Evolutionary conservation across 2,888 invertebrate species (phyloP).

Genomic region (Apodemia zela): DNA sequence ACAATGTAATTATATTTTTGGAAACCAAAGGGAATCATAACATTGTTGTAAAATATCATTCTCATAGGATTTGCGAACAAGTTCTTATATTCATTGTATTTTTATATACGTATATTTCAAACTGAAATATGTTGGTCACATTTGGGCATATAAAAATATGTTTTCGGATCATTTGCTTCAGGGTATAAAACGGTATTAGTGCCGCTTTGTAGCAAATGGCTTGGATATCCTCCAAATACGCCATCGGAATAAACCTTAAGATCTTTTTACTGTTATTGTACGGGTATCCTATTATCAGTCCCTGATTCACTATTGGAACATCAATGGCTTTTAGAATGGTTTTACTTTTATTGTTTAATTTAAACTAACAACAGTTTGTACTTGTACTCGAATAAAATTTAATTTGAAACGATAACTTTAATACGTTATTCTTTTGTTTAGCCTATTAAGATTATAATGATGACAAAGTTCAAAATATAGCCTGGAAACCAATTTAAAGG

Average conservation of each 20-base stretch:
- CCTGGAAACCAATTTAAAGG: too few species aligned
- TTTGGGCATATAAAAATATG: conserved; percentile 40
- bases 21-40: too few species aligned
- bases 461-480: too few species aligned
- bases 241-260: conserved; percentile 64
- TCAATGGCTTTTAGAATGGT: background rate
- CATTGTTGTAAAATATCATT: too few species aligned
- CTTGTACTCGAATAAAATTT: too few species aligned
- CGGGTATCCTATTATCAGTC: conserved; percentile 37
- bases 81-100: too few species aligned
- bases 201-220: conserved; percentile 65
- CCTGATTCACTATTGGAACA: conserved; percentile 23
- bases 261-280: conserved; percentile 61
- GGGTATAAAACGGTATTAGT: conserved; percentile 62
- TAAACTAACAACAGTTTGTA: background rate
- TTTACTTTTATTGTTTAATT: background rate
- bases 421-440: too few species aligned
- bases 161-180: conserved; percentile 68
- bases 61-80: too few species aligned
- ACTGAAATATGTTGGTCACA: background rate
- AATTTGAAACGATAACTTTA: too few species aligned
- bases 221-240: conserved; percentile 71
- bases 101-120: background rate
- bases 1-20: too few species aligned
- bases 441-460: too few species aligned